These are phyloP conservation scores for Condylura cristata DNA, from an alignment of 2,113 vertebrate species.

Conservation along the genomic window DNA sequence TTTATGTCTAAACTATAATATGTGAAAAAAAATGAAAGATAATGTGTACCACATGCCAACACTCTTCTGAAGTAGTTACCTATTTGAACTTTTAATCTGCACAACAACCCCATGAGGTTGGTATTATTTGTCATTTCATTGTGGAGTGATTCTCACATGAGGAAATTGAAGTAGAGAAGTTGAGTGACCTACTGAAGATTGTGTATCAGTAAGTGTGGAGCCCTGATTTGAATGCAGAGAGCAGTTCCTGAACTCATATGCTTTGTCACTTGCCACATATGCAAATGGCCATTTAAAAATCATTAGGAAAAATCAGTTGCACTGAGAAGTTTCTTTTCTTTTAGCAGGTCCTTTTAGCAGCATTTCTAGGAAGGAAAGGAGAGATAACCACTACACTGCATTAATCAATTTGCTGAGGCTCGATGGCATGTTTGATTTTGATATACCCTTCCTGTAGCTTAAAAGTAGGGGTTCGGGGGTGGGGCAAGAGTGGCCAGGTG, in stretches of 20 bases:
- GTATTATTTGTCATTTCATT: neutral
- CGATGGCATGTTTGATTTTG: neutral
- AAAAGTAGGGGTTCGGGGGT: neutral
- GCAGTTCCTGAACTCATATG: neutral
- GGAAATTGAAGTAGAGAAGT: neutral
- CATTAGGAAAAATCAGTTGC: neutral
- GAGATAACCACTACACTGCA: neutral
- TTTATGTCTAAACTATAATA: neutral
- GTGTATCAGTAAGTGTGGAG: neutral
- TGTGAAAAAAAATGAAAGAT: neutral
- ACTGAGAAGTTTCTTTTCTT: neutral
- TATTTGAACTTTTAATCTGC: conserved; percentile 7
- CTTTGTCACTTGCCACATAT: neutral
- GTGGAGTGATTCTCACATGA: neutral
- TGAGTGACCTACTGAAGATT: neutral
- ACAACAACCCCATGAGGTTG: neutral
- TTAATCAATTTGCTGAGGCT: neutral
- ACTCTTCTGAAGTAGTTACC: neutral
- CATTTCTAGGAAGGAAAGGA: neutral
- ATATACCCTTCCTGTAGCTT: neutral
- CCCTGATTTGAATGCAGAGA: neutral
- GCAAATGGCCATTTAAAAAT: neutral
- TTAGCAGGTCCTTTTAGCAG: neutral
- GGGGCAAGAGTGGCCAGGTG: neutral
- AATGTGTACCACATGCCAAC: neutral